Conservation (phyloP, 2,797 vertebrate genomes). For the Apodemus agrarius region DNA sequence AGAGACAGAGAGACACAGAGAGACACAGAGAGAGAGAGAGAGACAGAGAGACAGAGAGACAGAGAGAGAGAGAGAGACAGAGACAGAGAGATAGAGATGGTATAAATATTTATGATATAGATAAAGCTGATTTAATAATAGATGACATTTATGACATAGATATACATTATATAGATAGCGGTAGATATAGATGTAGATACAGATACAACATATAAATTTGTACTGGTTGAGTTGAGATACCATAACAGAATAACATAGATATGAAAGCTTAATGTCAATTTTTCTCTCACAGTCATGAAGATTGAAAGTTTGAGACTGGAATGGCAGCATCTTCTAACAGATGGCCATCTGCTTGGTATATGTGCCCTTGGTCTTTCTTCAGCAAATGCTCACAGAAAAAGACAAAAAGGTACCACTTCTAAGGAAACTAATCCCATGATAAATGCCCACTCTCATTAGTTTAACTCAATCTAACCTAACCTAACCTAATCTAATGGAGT, state of each 20-base stretch:
- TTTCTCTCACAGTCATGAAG: background rate
- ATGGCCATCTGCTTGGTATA: background rate
- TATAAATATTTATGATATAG: background rate
- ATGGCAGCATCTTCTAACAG: background rate
- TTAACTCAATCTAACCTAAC: conserved; percentile 20
- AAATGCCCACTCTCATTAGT: background rate
- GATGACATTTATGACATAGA: background rate
- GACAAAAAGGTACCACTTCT: background rate
- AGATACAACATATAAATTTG: background rate
- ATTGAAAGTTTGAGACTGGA: background rate
- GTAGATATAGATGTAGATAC: background rate
- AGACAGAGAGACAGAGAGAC: no score
- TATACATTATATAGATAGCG: background rate
- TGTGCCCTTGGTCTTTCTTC: background rate
- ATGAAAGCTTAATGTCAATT: background rate
- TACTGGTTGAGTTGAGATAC: background rate
- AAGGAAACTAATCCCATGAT: background rate
- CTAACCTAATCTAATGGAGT: background rate
- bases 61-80: no score
- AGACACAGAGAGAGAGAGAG: no score
- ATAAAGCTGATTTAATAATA: background rate
- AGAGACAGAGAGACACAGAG: no score
- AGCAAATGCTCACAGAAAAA: background rate
- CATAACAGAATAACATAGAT: background rate
- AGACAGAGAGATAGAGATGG: background rate